Evolutionary conservation across 2,888 invertebrate genomes (phyloP).

Genomic region (Cheilosia pagana): DNA sequence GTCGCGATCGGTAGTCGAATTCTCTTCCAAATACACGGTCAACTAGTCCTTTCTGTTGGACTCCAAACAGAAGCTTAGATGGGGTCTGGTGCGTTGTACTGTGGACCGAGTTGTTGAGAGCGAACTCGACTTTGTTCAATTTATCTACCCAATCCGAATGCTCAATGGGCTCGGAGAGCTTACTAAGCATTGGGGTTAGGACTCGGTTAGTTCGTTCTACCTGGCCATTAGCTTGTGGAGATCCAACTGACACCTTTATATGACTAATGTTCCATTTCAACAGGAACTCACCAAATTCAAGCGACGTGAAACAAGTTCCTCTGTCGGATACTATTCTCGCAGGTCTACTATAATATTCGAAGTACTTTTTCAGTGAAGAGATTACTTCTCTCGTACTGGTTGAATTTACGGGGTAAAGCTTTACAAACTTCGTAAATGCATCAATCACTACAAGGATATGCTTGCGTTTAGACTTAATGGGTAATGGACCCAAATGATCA

Average conservation of each 20-base stretch:
- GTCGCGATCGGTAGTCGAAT: slow-evolving; percentile 4
- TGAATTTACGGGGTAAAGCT: slow-evolving; percentile 26
- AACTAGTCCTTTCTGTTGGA: slow-evolving; percentile 29
- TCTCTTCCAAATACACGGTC: not conserved
- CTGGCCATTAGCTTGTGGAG: slow-evolving; percentile 42
- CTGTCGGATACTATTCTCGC: slow-evolving; percentile 34
- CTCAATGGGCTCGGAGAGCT: slow-evolving; percentile 43
- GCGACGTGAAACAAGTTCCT: slow-evolving; percentile 27
- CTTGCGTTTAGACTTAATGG: slow-evolving; percentile 25
- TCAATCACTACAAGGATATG: slow-evolving; percentile 35
- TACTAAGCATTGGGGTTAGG: slow-evolving; percentile 30
- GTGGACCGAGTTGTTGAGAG: slow-evolving; percentile 38
- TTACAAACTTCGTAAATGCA: slow-evolving; percentile 45
- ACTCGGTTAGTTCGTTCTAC: slow-evolving; percentile 24
- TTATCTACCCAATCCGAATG: slow-evolving; percentile 28
- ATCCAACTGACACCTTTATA: slow-evolving; percentile 10
- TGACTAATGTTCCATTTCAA: slow-evolving; percentile 11
- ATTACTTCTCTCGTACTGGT: slow-evolving; percentile 28
- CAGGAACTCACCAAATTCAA: slow-evolving; percentile 25
- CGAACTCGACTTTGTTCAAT: slow-evolving; percentile 21
- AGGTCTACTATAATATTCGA: slow-evolving; percentile 57
- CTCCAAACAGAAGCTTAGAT: too few relatives aligned
- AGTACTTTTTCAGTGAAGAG: slow-evolving; percentile 45
- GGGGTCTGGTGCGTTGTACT: not conserved
- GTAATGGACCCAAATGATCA: slow-evolving; percentile 8